Percentiles rank a stretch among this genome's conserved stretches.
These are phyloP conservation scores for cat (Felis catus) DNA, from an alignment of 2,113 vertebrate species.

Conservation along the genomic window F.catus_Fca126_mat1.0 CM031423.1:10489501-10490000, in stretches of 20 bases:
- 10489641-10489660: too few species aligned
- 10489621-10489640: fast-evolving
- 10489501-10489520: neutral
- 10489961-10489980: neutral
- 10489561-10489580: neutral
- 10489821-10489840: neutral
- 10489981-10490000: neutral
- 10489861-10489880: neutral
- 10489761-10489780: neutral
- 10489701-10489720: neutral
- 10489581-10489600: neutral
- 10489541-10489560: neutral
- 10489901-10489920: neutral
- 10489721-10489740: neutral
- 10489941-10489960: neutral
- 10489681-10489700: neutral
- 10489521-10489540: neutral
- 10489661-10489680: neutral
- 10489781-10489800: neutral
- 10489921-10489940: neutral
- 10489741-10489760: neutral
- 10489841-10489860: neutral
- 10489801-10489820: neutral
- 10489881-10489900: neutral
- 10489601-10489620: fast-evolving